phyloP scores from a whole-genome alignment of 2,113 vertebrate genomes.

The Cyprinodon variegatus region DNA sequence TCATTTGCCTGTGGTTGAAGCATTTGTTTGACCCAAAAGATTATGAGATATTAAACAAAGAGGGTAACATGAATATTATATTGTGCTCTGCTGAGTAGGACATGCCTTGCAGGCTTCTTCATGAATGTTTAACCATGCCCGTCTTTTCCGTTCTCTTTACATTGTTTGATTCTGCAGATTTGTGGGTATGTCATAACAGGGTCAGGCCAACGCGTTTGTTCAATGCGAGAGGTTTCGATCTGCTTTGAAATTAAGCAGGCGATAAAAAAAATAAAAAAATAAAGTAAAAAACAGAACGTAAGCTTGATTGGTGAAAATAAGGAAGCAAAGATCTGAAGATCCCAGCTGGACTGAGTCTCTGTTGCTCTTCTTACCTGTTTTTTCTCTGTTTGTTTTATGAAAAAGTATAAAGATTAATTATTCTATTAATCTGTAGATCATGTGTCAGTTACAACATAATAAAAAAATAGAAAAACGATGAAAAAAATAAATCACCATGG shows the following conservation, averaged over 20 bases:
- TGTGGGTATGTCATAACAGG: constrained; percentile 4
- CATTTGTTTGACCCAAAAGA: constrained; percentile 52
- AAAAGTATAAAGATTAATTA: not conserved
- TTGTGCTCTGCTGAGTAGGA: constrained; percentile 47
- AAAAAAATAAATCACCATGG: no score
- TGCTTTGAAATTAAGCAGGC: not conserved
- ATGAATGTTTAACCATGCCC: constrained; percentile 61
- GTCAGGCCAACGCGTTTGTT: constrained; percentile 1
- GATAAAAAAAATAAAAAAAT: not conserved
- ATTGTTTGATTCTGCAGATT: constrained; percentile 23
- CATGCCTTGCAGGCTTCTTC: constrained; percentile 32
- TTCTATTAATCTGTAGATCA: not conserved
- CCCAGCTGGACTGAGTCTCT: not conserved
- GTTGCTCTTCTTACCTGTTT: not conserved
- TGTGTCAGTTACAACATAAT: not conserved
- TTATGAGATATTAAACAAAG: constrained; percentile 29
- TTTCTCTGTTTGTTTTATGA: not conserved
- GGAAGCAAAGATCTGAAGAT: not conserved
- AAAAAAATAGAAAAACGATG: no score
- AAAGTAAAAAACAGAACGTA: not conserved
- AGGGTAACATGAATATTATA: constrained; percentile 67
- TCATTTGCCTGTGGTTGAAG: constrained; percentile 14
- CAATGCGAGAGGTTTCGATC: not conserved
- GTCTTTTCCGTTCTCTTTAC: constrained; percentile 29
- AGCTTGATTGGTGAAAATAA: not conserved